phyloP scores from a whole-genome alignment of 1,140 invertebrate species.

The Megalopta genalis region DNA sequence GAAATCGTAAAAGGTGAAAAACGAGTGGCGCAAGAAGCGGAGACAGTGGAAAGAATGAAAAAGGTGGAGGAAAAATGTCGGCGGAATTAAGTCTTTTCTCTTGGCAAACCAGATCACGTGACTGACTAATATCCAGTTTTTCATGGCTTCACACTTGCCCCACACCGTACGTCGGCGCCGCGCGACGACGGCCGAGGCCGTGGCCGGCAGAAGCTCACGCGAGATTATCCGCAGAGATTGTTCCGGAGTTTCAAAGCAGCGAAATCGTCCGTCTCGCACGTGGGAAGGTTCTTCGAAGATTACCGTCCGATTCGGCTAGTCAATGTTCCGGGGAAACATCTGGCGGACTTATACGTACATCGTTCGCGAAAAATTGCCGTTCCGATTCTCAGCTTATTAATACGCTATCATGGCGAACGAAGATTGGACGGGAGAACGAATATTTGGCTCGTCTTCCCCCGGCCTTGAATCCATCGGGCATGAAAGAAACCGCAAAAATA shows the following conservation, averaged over 20 bases:
- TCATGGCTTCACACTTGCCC: conserved; percentile 2
- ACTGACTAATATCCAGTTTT: neutral
- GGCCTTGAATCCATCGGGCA: too few species aligned
- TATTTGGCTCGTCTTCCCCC: too few species aligned
- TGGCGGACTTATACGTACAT: neutral
- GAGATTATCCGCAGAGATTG: conserved; percentile 10
- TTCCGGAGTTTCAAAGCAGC: neutral
- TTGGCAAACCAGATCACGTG: neutral
- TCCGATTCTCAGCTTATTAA: neutral
- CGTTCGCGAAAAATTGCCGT: neutral
- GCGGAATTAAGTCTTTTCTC: neutral
- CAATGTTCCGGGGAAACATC: neutral
- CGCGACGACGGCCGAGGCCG: too few species aligned
- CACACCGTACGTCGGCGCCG: conserved; percentile 2
- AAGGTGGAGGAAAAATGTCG: too few species aligned
- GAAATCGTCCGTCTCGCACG: neutral
- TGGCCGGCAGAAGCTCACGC: neutral
- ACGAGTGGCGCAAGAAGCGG: too few species aligned
- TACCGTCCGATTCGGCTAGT: conserved; percentile 1
- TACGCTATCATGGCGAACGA: too few species aligned
- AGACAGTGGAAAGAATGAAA: too few species aligned
- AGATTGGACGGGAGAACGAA: too few species aligned
- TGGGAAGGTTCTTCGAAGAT: conserved; percentile 7
- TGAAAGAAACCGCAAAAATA: neutral
- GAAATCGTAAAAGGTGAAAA: too few species aligned